Evolutionary conservation across 2,113 vertebrate species (phyloP).

Genomic region (Cinclus mexicanus): DNA sequence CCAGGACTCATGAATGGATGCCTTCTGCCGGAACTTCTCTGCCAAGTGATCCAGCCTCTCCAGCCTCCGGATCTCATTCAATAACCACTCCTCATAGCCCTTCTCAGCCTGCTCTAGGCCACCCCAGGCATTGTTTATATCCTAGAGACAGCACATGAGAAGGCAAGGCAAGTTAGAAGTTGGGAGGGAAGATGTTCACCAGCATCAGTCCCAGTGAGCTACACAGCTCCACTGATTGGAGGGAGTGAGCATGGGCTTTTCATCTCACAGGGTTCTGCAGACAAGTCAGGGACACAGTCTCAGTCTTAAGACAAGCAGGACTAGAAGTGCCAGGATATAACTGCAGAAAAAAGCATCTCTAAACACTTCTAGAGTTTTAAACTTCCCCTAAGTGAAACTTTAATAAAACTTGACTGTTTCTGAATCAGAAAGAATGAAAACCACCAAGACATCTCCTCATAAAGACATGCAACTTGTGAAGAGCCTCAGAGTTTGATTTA

Average conservation of each 20-base stretch:
- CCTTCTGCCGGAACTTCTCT: slow-evolving; percentile 98
- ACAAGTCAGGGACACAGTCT: not conserved
- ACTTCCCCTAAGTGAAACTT: not conserved
- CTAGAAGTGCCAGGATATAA: not conserved
- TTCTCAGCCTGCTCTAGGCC: slow-evolving; percentile 95
- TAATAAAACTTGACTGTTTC: not conserved
- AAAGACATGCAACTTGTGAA: not conserved
- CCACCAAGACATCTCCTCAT: not conserved
- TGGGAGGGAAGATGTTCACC: not conserved
- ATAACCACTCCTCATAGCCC: slow-evolving; percentile 96
- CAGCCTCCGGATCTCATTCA: slow-evolving; percentile 96
- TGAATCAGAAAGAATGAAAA: not conserved
- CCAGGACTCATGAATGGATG: slow-evolving; percentile 96
- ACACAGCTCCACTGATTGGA: not conserved
- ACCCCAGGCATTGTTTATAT: slow-evolving; percentile 95
- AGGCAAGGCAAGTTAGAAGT: slow-evolving; percentile 7
- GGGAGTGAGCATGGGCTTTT: not conserved
- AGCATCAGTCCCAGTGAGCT: not conserved
- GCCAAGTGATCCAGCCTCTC: slow-evolving; percentile 97
- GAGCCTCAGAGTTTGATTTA: not conserved
- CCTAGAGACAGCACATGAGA: slow-evolving; percentile 69
- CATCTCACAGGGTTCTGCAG: not conserved
- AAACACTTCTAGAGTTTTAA: not conserved
- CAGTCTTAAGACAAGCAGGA: not conserved
- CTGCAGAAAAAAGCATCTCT: not conserved